Evolutionary conservation across 2,888 invertebrate genomes (phyloP).

Genomic region (Chymomyza amoena): DNA sequence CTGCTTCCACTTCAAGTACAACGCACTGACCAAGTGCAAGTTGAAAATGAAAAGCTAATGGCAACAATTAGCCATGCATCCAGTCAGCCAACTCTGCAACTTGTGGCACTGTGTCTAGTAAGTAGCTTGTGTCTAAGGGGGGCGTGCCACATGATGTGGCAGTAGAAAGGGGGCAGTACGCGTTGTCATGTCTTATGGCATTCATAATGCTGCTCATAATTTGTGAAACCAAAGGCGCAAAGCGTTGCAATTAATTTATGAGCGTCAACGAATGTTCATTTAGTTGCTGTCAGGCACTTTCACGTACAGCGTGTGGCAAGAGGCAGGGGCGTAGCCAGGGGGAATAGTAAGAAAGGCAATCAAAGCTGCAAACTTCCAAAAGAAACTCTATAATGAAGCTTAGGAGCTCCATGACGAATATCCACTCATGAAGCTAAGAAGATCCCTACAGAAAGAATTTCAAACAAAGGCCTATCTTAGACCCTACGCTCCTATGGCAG

Average conservation of each 20-base stretch:
- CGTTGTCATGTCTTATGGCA: not conserved
- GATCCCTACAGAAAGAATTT: too few species aligned
- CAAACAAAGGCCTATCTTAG: too few species aligned
- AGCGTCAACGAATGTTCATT: slow-evolving; percentile 33
- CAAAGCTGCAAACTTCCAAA: too few species aligned
- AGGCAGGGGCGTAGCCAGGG: too few species aligned
- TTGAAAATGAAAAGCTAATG: slow-evolving; percentile 65
- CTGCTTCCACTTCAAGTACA: slow-evolving; percentile 40
- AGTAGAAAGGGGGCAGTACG: not conserved
- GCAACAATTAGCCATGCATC: slow-evolving; percentile 61
- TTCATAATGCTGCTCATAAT: slow-evolving; percentile 2
- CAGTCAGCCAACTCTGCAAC: not conserved
- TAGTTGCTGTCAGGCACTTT: not conserved
- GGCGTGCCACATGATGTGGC: not conserved
- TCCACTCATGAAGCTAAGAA: too few species aligned
- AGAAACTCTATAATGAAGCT: too few species aligned
- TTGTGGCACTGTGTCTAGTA: not conserved
- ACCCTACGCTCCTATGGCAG: too few species aligned
- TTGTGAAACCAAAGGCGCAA: not conserved
- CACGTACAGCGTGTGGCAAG: not conserved
- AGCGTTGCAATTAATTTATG: slow-evolving; percentile 60
- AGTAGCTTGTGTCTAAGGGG: not conserved
- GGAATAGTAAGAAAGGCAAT: too few species aligned
- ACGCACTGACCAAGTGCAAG: slow-evolving; percentile 51
- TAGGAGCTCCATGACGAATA: too few species aligned